Percentiles rank a stretch among this genome's conserved stretches.
Evolutionary conservation across 1,140 invertebrate genomes (phyloP).

Genomic region (Heliothis virescens): DNA sequence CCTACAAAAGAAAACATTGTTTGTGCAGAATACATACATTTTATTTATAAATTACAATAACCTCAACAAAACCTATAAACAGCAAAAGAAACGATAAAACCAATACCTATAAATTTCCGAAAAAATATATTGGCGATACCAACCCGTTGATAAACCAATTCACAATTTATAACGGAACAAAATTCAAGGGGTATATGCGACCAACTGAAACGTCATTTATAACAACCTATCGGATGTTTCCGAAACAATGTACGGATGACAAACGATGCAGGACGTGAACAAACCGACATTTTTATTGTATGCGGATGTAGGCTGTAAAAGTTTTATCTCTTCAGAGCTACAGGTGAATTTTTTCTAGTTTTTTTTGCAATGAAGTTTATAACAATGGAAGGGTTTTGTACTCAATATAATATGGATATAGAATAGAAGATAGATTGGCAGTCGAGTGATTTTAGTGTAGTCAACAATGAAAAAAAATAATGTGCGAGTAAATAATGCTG

Average conservation of each 20-base stretch:
- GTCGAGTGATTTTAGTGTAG: no score
- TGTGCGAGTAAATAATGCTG: no score
- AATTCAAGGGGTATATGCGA: slow-evolving; percentile 53
- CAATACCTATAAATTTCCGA: slow-evolving; percentile 24
- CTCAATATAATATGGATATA: no score
- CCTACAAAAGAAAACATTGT: no score
- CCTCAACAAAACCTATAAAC: neutral
- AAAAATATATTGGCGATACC: slow-evolving; percentile 20
- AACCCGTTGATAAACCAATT: slow-evolving; percentile 53
- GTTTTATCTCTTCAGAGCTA: slow-evolving; percentile 1
- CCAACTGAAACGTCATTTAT: slow-evolving; percentile 64
- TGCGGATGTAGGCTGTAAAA: neutral
- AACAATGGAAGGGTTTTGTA: no score
- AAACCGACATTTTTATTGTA: neutral
- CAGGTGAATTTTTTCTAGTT: neutral
- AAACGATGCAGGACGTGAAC: slow-evolving; percentile 43
- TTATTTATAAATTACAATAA: no score
- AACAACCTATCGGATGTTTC: slow-evolving; percentile 65
- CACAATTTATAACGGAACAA: slow-evolving; percentile 57
- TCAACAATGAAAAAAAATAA: no score
- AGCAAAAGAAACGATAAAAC: neutral
- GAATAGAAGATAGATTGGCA: no score
- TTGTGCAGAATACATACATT: no score
- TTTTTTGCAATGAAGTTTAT: no score
- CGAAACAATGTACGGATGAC: slow-evolving; percentile 63